Evolutionary conservation across 2,797 vertebrate genomes (phyloP).

Genomic region (Streptopelia turtur): DNA sequence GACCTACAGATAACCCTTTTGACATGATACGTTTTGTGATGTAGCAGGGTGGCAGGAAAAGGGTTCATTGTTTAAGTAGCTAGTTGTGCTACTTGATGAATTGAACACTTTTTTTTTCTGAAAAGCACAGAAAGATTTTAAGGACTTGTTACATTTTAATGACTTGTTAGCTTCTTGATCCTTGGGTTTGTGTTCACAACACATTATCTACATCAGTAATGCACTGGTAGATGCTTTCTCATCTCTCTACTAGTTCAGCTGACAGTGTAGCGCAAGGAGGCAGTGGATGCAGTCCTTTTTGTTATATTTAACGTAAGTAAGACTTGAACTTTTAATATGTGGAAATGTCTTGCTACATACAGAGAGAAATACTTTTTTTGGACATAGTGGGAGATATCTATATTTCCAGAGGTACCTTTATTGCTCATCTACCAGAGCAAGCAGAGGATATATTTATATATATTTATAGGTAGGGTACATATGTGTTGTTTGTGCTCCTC

Average conservation of each 20-base stretch:
- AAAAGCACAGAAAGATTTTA: background rate
- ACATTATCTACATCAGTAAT: background rate
- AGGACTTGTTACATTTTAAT: constrained; percentile 24
- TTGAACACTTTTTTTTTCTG: background rate
- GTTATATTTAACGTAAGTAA: background rate
- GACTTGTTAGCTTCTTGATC: background rate
- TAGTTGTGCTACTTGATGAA: background rate
- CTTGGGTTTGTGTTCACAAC: background rate
- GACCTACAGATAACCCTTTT: constrained; percentile 7
- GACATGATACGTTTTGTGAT: background rate
- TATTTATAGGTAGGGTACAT: background rate
- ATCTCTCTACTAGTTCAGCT: background rate
- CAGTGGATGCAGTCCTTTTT: background rate
- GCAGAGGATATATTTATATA: background rate
- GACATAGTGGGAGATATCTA: background rate
- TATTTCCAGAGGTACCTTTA: background rate
- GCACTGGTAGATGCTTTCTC: background rate
- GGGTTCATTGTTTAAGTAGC: background rate
- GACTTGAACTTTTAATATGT: background rate
- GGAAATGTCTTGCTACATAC: background rate
- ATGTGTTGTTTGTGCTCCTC: background rate
- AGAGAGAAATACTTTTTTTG: background rate
- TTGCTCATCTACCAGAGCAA: background rate
- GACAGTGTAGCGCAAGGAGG: background rate
- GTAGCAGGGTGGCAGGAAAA: fast-evolving